Base-by-base conservation (phyloP, 1,140 invertebrate species). In the Druon quercuslanigerum region DNA sequence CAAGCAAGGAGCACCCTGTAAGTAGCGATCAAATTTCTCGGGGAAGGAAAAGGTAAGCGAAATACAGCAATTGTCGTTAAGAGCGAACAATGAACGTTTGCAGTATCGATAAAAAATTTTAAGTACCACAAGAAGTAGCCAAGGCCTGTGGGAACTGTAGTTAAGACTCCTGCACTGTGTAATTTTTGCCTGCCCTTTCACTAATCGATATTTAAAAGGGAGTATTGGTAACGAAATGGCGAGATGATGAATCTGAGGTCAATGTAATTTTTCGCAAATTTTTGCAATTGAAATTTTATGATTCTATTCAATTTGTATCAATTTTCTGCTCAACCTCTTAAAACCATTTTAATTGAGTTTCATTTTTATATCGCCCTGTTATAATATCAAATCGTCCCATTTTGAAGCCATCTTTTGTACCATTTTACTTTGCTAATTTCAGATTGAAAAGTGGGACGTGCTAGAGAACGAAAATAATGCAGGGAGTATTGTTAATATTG, bases 51-150 rank as follows among this genome's bases (percentile, higher is more conserved):
- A 66, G 57, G 57, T 40, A 66, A 66, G 60, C 60, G 60, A 66
- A 66, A 66, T 66, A 66, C 60, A 66, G 60, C 25, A 66, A 66
- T 66, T 66, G 60, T 33, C 60, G 60, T 66, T 66, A 66, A 33
- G 60, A 66, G 60, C 60, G 60, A 66, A 66, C 60, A 66, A 66
- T 66, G 60, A 66, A 66, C 60, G 60, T 66, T 66, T 66, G 60
- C 60, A 66, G 60, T 66, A 66, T 66, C 60, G 60, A 66, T 66
- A 66, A 66, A 66, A 66, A 66, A 66, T n/a, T 66, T 46, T 66
- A 66, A 66, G 25, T 66, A 66, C 60, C 25, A 66, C 60, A 66
- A 66, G 60, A 66, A 66, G 60, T 66, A 66, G 60, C 60, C 60
- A 66, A 66, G 60, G 60, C 60, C 60, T 66, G 60, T 66, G 60